These are phyloP conservation scores for Cantharis nigra DNA, from an alignment of 2,888 invertebrate species.

Conservation along the genomic window DNA sequence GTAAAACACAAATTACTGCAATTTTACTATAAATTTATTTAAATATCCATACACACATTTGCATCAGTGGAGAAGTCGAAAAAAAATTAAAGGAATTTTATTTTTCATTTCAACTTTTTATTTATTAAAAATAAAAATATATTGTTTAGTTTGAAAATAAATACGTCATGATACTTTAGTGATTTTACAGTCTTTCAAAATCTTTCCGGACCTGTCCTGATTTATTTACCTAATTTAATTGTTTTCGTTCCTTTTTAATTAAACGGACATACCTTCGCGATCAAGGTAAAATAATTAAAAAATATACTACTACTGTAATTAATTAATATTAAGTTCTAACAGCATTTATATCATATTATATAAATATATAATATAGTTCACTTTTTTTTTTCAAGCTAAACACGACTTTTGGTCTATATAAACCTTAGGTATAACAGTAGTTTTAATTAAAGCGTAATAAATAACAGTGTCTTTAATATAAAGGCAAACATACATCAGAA, in stretches of 20 bases:
- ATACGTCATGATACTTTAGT: not conserved
- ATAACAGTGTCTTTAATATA: not conserved
- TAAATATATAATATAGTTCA: not conserved
- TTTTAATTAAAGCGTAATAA: not conserved
- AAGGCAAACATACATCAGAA: not conserved
- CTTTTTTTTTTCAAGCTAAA: not conserved
- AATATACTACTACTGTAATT: not conserved
- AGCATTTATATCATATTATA: not conserved
- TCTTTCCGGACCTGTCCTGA: not conserved
- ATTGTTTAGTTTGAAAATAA: not conserved
- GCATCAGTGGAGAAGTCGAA: not conserved
- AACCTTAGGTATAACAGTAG: not conserved
- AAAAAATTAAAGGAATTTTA: not conserved
- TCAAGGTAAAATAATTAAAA: not conserved
- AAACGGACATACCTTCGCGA: not conserved
- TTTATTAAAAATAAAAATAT: not conserved
- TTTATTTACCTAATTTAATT: not conserved
- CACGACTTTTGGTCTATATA: not conserved
- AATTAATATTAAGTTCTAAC: not conserved
- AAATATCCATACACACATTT: not conserved
- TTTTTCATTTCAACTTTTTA: too few species aligned
- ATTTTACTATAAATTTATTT: not conserved
- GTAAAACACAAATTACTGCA: not conserved
- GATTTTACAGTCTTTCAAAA: not conserved
- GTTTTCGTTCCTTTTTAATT: not conserved